Evolutionary conservation across 2,113 vertebrate genomes (phyloP).

Genomic region (Pavo muticus): DNA sequence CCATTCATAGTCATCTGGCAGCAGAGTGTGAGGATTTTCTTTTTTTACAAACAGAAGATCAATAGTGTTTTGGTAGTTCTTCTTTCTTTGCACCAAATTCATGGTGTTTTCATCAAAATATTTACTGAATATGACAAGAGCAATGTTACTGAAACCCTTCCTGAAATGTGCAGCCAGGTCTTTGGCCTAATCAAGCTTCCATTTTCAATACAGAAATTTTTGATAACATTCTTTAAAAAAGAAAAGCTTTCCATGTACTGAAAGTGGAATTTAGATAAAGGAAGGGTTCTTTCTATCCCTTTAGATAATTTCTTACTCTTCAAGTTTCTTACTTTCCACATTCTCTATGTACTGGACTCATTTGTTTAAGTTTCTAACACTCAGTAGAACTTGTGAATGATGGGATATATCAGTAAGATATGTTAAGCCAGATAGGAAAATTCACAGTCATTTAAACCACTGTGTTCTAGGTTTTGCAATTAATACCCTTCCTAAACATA

Average conservation of each 20-base stretch:
- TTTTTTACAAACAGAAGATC: background rate
- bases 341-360: background rate
- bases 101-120: background rate
- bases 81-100: background rate
- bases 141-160: background rate
- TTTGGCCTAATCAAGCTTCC: background rate
- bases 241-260: background rate
- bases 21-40: background rate
- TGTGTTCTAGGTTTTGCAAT: background rate
- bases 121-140: background rate
- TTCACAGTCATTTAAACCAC: background rate
- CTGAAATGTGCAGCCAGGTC: background rate
- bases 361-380: background rate
- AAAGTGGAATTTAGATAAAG: background rate
- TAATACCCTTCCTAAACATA: background rate
- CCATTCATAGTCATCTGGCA: background rate
- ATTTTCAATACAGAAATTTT: background rate
- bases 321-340: background rate
- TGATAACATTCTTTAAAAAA: background rate
- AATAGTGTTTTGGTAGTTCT: background rate
- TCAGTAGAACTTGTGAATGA: background rate
- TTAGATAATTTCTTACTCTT: background rate
- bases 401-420: background rate
- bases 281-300: background rate
- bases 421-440: background rate